phyloP scores from a whole-genome alignment of 35 echinoderm and acorn worm species.

The Heliocidaris erythrogramma region DNA sequence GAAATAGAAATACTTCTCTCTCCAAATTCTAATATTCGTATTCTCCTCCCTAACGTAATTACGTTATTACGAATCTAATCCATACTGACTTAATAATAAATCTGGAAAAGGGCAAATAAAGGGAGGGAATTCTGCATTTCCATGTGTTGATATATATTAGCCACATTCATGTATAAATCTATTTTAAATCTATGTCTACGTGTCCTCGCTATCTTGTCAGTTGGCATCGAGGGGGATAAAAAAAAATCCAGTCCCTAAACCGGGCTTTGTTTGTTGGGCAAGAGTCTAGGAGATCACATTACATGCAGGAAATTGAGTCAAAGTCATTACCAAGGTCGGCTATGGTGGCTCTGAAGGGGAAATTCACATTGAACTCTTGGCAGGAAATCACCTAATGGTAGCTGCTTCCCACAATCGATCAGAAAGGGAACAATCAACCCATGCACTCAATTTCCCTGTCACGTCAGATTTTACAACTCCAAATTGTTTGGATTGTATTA shows the following conservation, averaged over 20 bases:
- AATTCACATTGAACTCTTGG: not conserved
- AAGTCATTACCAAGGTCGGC: constrained; percentile 8
- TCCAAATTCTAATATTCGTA: not conserved
- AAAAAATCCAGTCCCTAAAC: not conserved
- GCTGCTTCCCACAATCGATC: not conserved
- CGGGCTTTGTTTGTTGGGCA: not conserved
- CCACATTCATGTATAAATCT: not conserved
- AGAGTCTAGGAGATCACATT: not conserved
- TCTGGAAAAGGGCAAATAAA: not conserved
- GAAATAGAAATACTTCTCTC: no score
- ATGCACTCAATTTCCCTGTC: not conserved
- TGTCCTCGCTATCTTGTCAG: not conserved
- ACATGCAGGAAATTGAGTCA: not conserved
- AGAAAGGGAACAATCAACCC: not conserved
- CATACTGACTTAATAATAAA: not conserved
- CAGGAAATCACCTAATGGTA: not conserved
- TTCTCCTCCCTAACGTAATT: not conserved
- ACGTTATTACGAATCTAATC: not conserved
- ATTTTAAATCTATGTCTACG: not conserved
- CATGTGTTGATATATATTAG: not conserved
- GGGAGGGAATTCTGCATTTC: not conserved
- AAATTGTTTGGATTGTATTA: no score
- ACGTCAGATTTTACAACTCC: no score
- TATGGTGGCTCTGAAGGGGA: not conserved
- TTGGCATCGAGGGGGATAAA: not conserved